phyloP scores from a whole-genome alignment of 2,113 vertebrate species.

The Callipepla squamata region DNA sequence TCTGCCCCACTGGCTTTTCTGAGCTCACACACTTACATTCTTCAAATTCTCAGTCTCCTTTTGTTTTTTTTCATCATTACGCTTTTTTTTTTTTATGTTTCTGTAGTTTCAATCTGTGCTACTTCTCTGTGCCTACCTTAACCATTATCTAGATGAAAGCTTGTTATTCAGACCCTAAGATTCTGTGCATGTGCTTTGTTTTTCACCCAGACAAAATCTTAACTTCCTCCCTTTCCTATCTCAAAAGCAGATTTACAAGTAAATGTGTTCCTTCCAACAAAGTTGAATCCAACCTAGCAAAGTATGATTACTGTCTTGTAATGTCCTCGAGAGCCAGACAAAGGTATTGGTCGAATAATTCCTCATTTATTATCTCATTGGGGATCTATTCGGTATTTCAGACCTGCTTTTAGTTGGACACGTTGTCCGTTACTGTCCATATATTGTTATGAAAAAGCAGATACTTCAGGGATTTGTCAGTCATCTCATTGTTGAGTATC shows the following conservation, averaged over 20 bases:
- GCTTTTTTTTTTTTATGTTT: neutral
- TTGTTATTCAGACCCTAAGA: neutral
- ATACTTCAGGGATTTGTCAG: slow-evolving; percentile 12
- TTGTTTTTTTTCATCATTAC: neutral
- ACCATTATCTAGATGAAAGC: neutral
- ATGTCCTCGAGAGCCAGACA: neutral
- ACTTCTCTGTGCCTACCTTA: neutral
- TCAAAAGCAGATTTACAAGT: neutral
- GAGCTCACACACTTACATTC: rapidly evolving
- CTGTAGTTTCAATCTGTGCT: neutral
- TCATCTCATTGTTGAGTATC: neutral
- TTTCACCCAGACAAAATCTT: neutral
- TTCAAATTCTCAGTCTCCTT: neutral
- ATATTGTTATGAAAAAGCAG: slow-evolving; percentile 14
- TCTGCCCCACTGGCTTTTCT: neutral
- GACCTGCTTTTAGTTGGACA: neutral
- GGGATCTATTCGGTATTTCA: slow-evolving; percentile 36
- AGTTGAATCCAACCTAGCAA: neutral
- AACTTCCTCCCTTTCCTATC: neutral
- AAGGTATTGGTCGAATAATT: neutral
- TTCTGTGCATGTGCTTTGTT: neutral
- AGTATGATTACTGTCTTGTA: neutral
- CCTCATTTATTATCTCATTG: neutral
- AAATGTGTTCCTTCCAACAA: neutral
- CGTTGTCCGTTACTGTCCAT: neutral